These are phyloP conservation scores for Diaperis boleti DNA, from an alignment of 2,888 invertebrate genomes.

Conservation along the genomic window DNA sequence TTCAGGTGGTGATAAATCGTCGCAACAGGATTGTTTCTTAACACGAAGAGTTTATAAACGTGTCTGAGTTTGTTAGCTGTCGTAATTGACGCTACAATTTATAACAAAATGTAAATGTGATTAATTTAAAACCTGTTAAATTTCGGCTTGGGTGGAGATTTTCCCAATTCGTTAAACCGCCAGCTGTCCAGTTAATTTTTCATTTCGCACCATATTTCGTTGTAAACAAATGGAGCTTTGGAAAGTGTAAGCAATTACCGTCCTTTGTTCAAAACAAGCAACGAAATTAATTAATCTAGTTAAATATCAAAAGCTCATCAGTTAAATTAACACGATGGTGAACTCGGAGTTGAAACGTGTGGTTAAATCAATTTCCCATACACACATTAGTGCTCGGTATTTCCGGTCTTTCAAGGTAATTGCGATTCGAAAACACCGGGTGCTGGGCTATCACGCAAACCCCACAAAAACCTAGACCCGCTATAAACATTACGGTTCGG, in stretches of 20 bases:
- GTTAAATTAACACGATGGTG: slow-evolving; percentile 41
- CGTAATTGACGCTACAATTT: neutral
- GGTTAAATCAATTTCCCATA: slow-evolving; percentile 41
- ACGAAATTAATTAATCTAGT: slow-evolving; percentile 42
- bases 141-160: neutral
- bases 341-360: slow-evolving; percentile 29
- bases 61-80: neutral
- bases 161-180: neutral
- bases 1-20: slow-evolving; percentile 18
- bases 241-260: slow-evolving; percentile 33
- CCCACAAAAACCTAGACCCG: slow-evolving; percentile 11
- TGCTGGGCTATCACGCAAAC: slow-evolving; percentile 24
- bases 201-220: slow-evolving; percentile 21
- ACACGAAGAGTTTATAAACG: slow-evolving; percentile 17
- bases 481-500: slow-evolving; percentile 26
- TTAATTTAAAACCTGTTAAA: neutral
- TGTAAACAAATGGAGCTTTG: slow-evolving; percentile 20
- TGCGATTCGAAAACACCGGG: slow-evolving; percentile 30
- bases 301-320: slow-evolving; percentile 43
- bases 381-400: slow-evolving; percentile 37
- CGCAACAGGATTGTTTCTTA: slow-evolving; percentile 19
- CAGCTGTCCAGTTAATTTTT: slow-evolving; percentile 23
- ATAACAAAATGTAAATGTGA: neutral
- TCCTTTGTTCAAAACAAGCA: slow-evolving; percentile 33
- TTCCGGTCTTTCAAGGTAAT: slow-evolving; percentile 41